Base-by-base conservation (phyloP, 2,888 invertebrate genomes). In the Sphaerophoria taeniata region DNA sequence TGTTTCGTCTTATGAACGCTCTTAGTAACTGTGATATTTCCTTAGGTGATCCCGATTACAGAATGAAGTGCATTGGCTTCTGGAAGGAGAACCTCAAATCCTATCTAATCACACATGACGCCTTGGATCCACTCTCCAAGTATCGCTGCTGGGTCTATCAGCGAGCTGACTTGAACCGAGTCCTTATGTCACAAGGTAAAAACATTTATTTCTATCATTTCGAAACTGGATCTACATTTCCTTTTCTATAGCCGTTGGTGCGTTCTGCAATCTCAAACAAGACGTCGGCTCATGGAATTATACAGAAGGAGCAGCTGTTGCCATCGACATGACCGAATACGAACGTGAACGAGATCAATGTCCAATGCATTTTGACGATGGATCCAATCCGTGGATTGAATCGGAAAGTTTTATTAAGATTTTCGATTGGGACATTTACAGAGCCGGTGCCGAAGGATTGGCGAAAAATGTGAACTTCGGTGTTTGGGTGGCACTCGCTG, bases 131-230 rank as follows among this genome's bases (percentile, higher is more conserved):
- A 0, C 96, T 97, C 89, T 98, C 98, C 3, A 97, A 96, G 91
- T 99, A 98, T 91, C 95, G 98, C 89, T 99, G 99, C 91, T 99
- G 99, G 99, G 98, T 98, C 53, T 99, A 98, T 92, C 98, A 99
- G 91, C 94, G 99, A 89, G 96, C 98, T 61, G 98, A 98, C 94
- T 94, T 98, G 88, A 98, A 98, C 90, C 93, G 95, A 91, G 95
- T 99, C 89, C 93, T 95, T 12, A 95, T 96, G 94, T 96, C 96
- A 0, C 95, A 96, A 92, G 90, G 90, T 90, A 81, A 73, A 34
- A 53, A 12, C 43, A 1, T 33, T 14, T 51, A 0, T 9, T 6
- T 14, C 2, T 14, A 34, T 5, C 0, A 9, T 47, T 36, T 56
- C 9, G 6, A 0, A 24, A 34, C 24, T 12, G 6, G 45, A 24